These are phyloP conservation scores for Paracentrotus lividus DNA, from an alignment of 53 echinoderm and acorn worm genomes.

Conservation along the genomic window DNA sequence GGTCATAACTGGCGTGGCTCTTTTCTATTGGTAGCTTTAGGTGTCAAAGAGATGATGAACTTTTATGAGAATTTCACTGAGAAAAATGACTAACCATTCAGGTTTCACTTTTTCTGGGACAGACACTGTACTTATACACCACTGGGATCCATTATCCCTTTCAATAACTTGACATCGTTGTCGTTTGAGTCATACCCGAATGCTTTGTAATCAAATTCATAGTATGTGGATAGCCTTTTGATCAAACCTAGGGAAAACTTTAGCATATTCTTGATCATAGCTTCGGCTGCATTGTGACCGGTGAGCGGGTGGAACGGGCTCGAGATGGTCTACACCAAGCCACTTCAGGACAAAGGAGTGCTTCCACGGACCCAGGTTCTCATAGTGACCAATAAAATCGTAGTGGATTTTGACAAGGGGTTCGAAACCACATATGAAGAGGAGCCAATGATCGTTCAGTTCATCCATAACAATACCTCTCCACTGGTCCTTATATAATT, in stretches of 20 bases:
- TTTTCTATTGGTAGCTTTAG: no score
- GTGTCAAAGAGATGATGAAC: no score
- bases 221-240: constrained; percentile 71
- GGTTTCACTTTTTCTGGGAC: no score
- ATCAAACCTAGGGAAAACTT: constrained; percentile 77
- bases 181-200: constrained; percentile 79
- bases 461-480: constrained; percentile 55
- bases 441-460: constrained; percentile 88
- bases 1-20: no score
- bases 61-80: no score
- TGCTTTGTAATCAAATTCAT: constrained; percentile 78
- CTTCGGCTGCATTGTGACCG: constrained; percentile 71
- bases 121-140: no score
- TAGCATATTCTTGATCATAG: constrained; percentile 74
- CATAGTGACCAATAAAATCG: constrained; percentile 92
- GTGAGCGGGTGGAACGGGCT: constrained; percentile 76
- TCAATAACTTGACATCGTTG: constrained; percentile 34
- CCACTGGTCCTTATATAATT: constrained; percentile 70
- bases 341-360: constrained; percentile 80
- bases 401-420: constrained; percentile 82
- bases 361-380: constrained; percentile 82
- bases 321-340: constrained; percentile 74
- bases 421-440: constrained; percentile 71
- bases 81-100: no score
- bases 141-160: constrained; percentile 33